These are phyloP conservation scores for Rhipidura dahli DNA, from an alignment of 2,113 vertebrate species.

Conservation along the genomic window DNA sequence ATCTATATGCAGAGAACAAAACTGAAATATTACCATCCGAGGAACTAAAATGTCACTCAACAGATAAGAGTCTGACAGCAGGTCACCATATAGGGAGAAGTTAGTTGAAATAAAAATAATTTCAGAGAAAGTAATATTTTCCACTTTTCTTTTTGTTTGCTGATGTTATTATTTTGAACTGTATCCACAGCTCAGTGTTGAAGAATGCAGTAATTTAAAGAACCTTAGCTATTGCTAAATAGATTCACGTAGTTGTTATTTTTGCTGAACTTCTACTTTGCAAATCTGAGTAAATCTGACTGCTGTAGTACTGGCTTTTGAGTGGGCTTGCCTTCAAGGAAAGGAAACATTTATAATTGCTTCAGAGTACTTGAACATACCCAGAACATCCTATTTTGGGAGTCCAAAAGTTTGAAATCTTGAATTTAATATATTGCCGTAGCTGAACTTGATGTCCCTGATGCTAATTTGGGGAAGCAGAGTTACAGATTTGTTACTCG, in stretches of 20 bases:
- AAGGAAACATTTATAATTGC: not conserved
- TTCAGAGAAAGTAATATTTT: not conserved
- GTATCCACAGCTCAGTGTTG: not conserved
- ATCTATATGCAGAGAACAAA: not conserved
- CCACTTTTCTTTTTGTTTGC: not conserved
- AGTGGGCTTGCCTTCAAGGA: not conserved
- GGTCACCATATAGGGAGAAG: not conserved
- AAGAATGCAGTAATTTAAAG: not conserved
- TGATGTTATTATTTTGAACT: not conserved
- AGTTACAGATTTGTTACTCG: not conserved
- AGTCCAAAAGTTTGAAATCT: not conserved
- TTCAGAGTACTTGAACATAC: not conserved
- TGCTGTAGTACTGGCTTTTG: not conserved
- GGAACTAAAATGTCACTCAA: not conserved
- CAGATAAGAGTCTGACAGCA: not conserved
- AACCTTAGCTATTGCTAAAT: not conserved
- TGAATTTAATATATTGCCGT: not conserved
- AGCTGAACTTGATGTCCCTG: not conserved
- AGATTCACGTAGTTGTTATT: not conserved
- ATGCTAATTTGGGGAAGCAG: not conserved
- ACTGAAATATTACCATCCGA: not conserved
- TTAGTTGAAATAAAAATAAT: not conserved
- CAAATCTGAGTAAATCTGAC: not conserved
- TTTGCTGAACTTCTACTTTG: not conserved
- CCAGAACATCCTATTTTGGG: not conserved